Percentiles rank a stretch among this genome's conserved stretches.
phyloP scores from a whole-genome alignment of 2,797 vertebrate genomes.

The Lithobates sylvaticus region DNA sequence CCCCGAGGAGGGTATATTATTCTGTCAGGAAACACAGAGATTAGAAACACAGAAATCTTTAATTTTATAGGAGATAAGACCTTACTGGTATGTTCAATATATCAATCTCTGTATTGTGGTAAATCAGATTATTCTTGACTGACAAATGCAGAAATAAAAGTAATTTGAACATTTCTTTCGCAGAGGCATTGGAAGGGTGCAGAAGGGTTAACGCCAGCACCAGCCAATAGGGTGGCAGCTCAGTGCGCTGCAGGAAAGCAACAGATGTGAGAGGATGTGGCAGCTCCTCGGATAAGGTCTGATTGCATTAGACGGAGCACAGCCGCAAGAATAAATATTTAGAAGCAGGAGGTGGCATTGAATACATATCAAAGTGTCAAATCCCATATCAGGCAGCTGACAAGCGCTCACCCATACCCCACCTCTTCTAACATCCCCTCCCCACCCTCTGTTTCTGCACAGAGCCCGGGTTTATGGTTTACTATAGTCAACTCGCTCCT shows the following conservation, averaged over 20 bases:
- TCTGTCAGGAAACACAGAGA: constrained; percentile 22
- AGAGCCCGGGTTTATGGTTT: constrained; percentile 29
- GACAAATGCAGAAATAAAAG: constrained; percentile 4
- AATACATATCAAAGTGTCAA: constrained; percentile 75
- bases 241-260: constrained; percentile 69
- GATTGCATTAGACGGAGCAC: constrained; percentile 76
- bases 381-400: constrained; percentile 70
- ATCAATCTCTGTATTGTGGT: background rate
- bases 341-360: constrained; percentile 78
- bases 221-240: constrained; percentile 40
- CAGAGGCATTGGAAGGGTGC: background rate
- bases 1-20: constrained; percentile 15
- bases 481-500: background rate
- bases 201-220: constrained; percentile 33
- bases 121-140: constrained; percentile 16
- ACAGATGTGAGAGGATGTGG: constrained; percentile 74
- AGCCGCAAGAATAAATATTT: constrained; percentile 79
- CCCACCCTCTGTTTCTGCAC: constrained; percentile 30
- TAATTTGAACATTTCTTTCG: background rate
- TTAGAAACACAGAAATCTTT: constrained; percentile 32
- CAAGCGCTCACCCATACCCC: constrained; percentile 64
- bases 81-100: background rate
- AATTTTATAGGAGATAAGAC: constrained; percentile 18
- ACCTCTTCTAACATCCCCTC: constrained; percentile 31
- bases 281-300: constrained; percentile 75